phyloP scores from a whole-genome alignment of 2,888 invertebrate species.

The Aleiodes testaceus region DNA sequence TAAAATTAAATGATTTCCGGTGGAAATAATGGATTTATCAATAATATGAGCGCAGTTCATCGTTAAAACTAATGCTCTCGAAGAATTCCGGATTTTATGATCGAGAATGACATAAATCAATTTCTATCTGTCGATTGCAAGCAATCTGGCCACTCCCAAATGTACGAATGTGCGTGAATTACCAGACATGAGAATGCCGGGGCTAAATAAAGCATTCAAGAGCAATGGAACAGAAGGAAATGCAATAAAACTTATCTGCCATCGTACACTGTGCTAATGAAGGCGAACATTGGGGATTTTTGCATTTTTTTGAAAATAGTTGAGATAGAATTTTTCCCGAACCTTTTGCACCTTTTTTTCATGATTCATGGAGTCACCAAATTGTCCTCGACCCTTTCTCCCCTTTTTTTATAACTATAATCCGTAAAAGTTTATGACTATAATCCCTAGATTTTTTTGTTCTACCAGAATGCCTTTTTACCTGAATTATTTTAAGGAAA shows the following conservation, averaged over 20 bases:
- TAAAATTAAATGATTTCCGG: too few relatives aligned
- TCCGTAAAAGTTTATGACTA: too few relatives aligned
- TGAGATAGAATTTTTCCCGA: too few relatives aligned
- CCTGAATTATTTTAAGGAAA: too few relatives aligned
- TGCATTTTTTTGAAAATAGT: too few relatives aligned
- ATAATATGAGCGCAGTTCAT: constrained; percentile 21
- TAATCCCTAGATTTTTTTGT: too few relatives aligned
- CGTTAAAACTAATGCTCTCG: constrained; percentile 15
- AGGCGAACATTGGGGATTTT: too few relatives aligned
- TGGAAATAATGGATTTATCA: neutral
- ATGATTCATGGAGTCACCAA: too few relatives aligned
- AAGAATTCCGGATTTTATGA: constrained; percentile 1
- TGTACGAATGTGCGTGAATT: constrained; percentile 1
- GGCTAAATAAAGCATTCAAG: constrained; percentile 63
- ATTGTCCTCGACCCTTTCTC: too few relatives aligned
- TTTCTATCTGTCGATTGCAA: constrained; percentile 16
- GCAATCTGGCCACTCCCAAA: constrained; percentile 23
- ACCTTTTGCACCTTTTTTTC: too few relatives aligned
- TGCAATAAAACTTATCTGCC: constrained; percentile 60
- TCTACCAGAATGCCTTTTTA: too few relatives aligned
- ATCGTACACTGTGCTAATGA: constrained; percentile 9
- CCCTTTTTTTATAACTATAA: constrained; percentile 1
- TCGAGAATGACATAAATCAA: constrained; percentile 6
- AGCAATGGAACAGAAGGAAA: constrained; percentile 55
- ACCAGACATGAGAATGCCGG: constrained; percentile 20